phyloP scores from a whole-genome alignment of 2,888 invertebrate species.

The Leucophenga maculata region DNA sequence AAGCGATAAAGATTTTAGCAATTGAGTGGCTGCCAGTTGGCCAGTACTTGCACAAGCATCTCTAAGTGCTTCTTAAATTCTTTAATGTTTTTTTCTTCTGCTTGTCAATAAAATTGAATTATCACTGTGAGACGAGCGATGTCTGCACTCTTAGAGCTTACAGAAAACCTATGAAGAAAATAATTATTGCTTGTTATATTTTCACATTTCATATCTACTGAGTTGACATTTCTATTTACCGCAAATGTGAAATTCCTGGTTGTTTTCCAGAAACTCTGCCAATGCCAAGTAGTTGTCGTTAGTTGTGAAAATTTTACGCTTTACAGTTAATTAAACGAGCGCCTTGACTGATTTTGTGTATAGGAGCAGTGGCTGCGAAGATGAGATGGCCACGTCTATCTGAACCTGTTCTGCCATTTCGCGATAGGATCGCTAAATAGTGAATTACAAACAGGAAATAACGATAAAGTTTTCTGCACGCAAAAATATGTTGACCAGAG shows the following conservation, averaged over 20 bases:
- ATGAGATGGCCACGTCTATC: background rate
- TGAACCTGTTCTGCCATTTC: constrained; percentile 6
- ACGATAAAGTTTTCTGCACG: background rate
- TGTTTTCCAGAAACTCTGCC: no score
- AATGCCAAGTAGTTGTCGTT: no score
- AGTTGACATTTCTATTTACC: constrained; percentile 18
- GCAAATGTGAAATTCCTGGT: no score
- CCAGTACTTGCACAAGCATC: no score
- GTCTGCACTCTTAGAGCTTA: no score
- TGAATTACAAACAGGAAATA: constrained; percentile 15
- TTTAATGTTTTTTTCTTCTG: background rate
- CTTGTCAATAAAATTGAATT: constrained; percentile 18
- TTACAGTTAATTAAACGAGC: constrained; percentile 21
- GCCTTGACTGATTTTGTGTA: constrained; percentile 6
- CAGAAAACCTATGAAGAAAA: background rate
- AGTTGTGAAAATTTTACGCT: background rate
- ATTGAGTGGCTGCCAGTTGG: background rate
- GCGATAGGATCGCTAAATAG: constrained; percentile 6
- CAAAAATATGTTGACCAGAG: background rate
- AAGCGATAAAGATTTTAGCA: constrained; percentile 2
- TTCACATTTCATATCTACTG: background rate
- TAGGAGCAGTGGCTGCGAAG: background rate
- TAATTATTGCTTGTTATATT: background rate
- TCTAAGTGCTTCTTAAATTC: background rate
- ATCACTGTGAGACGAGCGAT: background rate